Evolutionary conservation across 2,888 invertebrate genomes (phyloP).

Genomic region (Yponomeuta plumbellus): DNA sequence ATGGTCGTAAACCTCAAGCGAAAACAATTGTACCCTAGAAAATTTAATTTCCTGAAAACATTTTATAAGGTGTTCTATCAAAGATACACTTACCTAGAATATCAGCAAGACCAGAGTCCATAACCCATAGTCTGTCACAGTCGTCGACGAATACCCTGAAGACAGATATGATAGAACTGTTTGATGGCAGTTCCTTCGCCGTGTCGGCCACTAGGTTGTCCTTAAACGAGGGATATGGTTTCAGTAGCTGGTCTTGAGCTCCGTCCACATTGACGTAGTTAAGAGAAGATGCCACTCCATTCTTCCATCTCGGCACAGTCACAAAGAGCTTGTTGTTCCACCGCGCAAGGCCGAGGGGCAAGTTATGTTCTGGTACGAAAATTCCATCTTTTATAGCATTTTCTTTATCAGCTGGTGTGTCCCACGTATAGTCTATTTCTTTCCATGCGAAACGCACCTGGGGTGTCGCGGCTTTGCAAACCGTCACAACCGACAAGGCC

Average conservation of each 20-base stretch:
- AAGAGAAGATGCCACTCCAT: constrained; percentile 82
- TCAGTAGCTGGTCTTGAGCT: constrained; percentile 82
- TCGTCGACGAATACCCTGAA: constrained; percentile 84
- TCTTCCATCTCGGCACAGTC: constrained; percentile 82
- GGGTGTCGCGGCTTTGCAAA: constrained; percentile 66
- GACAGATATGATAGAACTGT: constrained; percentile 81
- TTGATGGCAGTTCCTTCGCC: constrained; percentile 64
- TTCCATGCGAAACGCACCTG: constrained; percentile 83
- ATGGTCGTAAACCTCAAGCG: constrained; percentile 8
- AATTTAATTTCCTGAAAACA: not conserved
- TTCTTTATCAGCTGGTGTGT: constrained; percentile 74
- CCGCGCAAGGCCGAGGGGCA: constrained; percentile 82
- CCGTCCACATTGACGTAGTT: constrained; percentile 79
- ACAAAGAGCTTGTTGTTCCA: constrained; percentile 84
- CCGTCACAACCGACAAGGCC: constrained; percentile 41
- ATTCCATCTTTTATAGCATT: constrained; percentile 77
- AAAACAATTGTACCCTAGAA: not conserved
- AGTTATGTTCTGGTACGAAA: constrained; percentile 80
- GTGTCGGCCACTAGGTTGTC: constrained; percentile 84
- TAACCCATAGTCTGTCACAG: constrained; percentile 88
- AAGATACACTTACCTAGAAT: constrained; percentile 75
- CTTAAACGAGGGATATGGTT: constrained; percentile 86
- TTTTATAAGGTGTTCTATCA: not conserved
- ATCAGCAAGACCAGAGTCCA: constrained; percentile 87
- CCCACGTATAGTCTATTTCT: constrained; percentile 81